Conservation (phyloP, 2,888 invertebrate species). For the Diarsia dahlii region DNA sequence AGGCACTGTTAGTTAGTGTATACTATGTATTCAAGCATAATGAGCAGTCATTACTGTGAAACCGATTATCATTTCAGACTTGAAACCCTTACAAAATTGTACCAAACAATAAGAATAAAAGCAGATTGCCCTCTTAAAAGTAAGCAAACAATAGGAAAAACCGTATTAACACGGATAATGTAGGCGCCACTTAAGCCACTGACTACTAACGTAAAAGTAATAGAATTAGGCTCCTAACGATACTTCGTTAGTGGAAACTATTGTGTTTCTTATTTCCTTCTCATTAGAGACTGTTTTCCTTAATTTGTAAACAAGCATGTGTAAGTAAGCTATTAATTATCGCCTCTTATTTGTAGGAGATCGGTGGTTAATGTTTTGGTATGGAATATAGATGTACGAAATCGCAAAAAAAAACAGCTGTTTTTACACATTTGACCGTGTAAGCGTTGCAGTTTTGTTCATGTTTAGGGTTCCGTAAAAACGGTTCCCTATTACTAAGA, state of each 20-base stretch:
- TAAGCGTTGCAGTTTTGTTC: neutral
- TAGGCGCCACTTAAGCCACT: conserved; percentile 39
- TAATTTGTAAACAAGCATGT: conserved; percentile 4
- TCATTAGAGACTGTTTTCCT: neutral
- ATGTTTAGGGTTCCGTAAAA: too few relatives aligned
- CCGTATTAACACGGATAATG: conserved; percentile 31
- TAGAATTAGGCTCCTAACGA: conserved; percentile 40
- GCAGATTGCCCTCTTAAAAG: conserved; percentile 11
- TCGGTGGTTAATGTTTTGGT: conserved; percentile 1
- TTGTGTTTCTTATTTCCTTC: conserved; percentile 26
- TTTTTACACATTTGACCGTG: neutral
- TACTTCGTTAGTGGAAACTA: conserved; percentile 26
- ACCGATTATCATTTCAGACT: neutral
- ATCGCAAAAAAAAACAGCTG: neutral
- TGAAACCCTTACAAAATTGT: neutral
- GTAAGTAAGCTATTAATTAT: conserved; percentile 9
- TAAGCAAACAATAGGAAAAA: conserved; percentile 35
- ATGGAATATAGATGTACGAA: neutral
- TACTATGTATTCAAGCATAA: neutral
- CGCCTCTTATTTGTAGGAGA: neutral
- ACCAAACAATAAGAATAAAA: conserved; percentile 21
- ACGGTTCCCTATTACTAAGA: too few relatives aligned
- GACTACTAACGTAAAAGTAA: conserved; percentile 25
- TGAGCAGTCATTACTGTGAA: neutral
- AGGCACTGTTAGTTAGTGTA: neutral